Conservation (phyloP, 2,113 vertebrate genomes). For the Mugil cephalus region DNA sequence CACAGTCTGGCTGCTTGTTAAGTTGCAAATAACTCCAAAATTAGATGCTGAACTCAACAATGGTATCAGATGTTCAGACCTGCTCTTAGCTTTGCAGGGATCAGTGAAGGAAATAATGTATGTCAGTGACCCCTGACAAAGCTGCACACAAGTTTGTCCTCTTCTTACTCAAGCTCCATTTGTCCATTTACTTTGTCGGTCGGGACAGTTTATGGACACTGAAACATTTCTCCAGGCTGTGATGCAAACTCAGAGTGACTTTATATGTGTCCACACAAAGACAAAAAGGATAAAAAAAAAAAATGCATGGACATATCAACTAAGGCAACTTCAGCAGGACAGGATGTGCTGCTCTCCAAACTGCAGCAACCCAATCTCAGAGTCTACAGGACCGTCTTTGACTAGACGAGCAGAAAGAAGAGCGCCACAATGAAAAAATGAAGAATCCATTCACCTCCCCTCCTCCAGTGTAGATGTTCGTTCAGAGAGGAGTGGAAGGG, state of each 20-base stretch:
- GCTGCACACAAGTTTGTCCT: background rate
- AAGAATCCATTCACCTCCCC: background rate
- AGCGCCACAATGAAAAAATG: constrained; percentile 3
- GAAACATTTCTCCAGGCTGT: background rate
- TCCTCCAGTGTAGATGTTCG: background rate
- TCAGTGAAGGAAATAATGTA: background rate
- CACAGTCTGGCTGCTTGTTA: constrained; percentile 1
- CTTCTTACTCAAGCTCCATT: background rate
- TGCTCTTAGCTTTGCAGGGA: background rate
- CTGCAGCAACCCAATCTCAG: background rate
- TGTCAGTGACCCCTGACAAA: constrained; percentile 1
- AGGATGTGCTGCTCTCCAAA: background rate
- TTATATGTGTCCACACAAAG: background rate
- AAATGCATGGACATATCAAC: constrained; percentile 31
- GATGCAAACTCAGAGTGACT: constrained; percentile 36
- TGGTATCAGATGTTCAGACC: background rate
- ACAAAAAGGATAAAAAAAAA: constrained; percentile 7
- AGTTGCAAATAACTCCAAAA: constrained; percentile 13
- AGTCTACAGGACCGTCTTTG: constrained; percentile 10
- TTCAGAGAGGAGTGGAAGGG: constrained; percentile 12
- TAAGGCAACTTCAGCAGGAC: constrained; percentile 71
- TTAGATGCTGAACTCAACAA: background rate
- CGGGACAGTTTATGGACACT: background rate
- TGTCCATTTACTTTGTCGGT: background rate
- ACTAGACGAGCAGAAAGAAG: background rate